phyloP scores from a whole-genome alignment of 37 sponge, comb jelly and placozoan species.

The Beroe forskalii region DNA sequence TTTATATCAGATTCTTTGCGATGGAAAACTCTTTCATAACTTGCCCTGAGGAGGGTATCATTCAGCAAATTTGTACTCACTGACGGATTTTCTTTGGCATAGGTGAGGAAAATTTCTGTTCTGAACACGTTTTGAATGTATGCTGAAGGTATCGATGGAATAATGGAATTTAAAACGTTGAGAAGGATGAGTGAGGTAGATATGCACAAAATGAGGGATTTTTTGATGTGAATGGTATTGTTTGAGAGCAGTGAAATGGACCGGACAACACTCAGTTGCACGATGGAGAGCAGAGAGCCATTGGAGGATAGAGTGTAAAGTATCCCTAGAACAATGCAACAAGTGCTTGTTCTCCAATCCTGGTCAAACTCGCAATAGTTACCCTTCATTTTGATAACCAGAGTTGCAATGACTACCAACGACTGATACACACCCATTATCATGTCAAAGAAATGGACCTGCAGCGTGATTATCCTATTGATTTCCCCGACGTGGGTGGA shows the following conservation, averaged over 20 bases:
- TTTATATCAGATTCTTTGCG: not conserved
- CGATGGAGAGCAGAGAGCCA: not conserved
- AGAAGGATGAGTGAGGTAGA: not conserved
- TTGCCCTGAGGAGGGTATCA: not conserved
- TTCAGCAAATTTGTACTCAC: not conserved
- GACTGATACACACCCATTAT: not conserved
- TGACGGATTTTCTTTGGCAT: not conserved
- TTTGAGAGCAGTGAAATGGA: not conserved
- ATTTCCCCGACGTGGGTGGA: not conserved
- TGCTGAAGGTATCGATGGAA: not conserved
- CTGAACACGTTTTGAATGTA: not conserved
- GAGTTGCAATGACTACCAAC: not conserved
- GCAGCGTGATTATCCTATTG: not conserved
- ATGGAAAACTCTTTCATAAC: not conserved
- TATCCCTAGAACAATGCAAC: not conserved
- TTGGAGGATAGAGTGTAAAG: not conserved
- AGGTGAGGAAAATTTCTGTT: not conserved
- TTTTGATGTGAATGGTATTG: not conserved
- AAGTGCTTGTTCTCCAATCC: not conserved
- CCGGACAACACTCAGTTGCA: not conserved
- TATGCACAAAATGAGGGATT: not conserved
- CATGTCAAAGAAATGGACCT: not conserved
- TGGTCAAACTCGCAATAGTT: not conserved
- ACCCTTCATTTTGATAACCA: not conserved
- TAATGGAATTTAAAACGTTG: not conserved